These are phyloP conservation scores for Lypha dubia DNA, from an alignment of 2,888 invertebrate species.

Conservation along the genomic window DNA sequence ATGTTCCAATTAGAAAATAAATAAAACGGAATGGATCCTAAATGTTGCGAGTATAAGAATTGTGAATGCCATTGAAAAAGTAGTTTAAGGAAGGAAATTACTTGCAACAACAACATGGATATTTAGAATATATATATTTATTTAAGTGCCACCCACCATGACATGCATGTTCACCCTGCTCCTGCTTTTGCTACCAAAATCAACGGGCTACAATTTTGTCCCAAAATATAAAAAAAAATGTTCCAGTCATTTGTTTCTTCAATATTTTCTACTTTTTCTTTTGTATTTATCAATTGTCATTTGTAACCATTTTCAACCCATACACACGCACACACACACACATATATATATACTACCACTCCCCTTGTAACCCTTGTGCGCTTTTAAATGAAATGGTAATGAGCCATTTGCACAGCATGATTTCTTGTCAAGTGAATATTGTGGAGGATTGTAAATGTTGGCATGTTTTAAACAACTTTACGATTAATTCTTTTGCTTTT, in stretches of 20 bases:
- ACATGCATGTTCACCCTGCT: neutral
- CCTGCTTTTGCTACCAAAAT: neutral
- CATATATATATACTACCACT: too few species aligned
- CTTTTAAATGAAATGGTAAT: constrained; percentile 65
- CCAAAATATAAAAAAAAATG: constrained; percentile 55
- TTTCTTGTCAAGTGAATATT: constrained; percentile 42
- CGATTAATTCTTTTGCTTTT: constrained; percentile 59
- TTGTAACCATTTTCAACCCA: constrained; percentile 53
- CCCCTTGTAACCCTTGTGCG: neutral
- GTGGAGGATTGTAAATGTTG: constrained; percentile 35
- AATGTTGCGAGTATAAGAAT: constrained; percentile 19
- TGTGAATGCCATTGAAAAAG: constrained; percentile 6
- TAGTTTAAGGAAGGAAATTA: constrained; percentile 72
- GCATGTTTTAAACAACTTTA: constrained; percentile 60
- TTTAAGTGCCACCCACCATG: constrained; percentile 42
- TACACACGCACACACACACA: too few species aligned
- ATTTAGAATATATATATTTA: constrained; percentile 61
- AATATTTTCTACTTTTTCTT: constrained; percentile 18
- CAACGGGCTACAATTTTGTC: constrained; percentile 34
- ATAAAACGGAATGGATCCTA: constrained; percentile 28
- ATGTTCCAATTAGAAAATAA: constrained; percentile 54
- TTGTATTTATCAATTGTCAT: constrained; percentile 50
- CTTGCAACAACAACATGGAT: constrained; percentile 73
- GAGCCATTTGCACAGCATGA: constrained; percentile 71
- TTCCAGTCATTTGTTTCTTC: constrained; percentile 61